Evolutionary conservation across 2,888 invertebrate genomes (phyloP).

Genomic region (Lordiphosa andalusiaca): DNA sequence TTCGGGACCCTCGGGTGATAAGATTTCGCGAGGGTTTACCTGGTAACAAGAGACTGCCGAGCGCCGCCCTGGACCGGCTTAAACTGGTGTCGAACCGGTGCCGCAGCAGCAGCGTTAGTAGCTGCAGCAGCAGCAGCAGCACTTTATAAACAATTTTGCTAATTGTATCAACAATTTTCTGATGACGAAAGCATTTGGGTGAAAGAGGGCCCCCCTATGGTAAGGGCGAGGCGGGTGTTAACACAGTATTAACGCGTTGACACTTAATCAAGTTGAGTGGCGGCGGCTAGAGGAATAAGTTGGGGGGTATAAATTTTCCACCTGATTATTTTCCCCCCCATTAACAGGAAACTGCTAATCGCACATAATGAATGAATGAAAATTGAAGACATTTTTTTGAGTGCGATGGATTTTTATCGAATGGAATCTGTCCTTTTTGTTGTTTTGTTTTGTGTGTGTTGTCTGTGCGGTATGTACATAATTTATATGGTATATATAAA

Average conservation of each 20-base stretch:
- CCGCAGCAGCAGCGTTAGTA: constrained; percentile 10
- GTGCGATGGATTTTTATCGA: not conserved
- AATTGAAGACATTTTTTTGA: not conserved
- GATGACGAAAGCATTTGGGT: not conserved
- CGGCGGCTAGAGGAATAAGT: not conserved
- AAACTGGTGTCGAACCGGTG: constrained; percentile 47
- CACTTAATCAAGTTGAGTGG: constrained; percentile 28
- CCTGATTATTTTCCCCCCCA: not conserved
- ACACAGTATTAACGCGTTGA: constrained; percentile 17
- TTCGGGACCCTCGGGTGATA: constrained; percentile 39
- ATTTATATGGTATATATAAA: constrained; percentile 6
- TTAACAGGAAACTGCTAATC: too few species aligned
- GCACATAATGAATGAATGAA: too few species aligned
- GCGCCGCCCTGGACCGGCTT: constrained; percentile 49
- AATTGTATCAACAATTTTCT: constrained; percentile 31
- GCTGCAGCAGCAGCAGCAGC: not conserved
- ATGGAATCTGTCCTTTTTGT: not conserved
- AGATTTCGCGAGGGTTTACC: constrained; percentile 35
- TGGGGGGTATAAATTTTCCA: constrained; percentile 13
- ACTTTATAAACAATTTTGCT: constrained; percentile 26
- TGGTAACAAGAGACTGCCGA: constrained; percentile 48
- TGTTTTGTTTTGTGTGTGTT: not conserved
- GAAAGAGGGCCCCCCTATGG: not conserved
- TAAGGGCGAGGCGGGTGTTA: not conserved
- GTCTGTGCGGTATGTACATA: constrained; percentile 3